These are phyloP conservation scores for Trichomalopsis sarcophagae DNA, from an alignment of 1,140 invertebrate species.

Conservation along the genomic window DNA sequence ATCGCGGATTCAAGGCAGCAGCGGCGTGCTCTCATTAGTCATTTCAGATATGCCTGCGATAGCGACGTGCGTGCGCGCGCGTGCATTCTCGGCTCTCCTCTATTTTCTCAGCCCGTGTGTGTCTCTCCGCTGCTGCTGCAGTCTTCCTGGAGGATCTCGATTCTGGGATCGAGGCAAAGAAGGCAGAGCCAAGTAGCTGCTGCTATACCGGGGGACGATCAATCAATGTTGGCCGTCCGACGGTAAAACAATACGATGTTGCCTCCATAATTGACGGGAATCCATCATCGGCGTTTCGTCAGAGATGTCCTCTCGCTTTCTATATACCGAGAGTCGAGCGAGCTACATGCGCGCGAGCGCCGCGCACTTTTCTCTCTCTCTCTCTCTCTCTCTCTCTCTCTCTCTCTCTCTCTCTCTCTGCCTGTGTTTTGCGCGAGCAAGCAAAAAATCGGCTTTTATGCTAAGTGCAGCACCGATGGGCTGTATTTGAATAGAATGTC, in stretches of 20 bases:
- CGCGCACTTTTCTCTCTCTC: constrained; percentile 26
- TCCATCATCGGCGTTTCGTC: constrained; percentile 72
- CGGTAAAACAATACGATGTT: constrained; percentile 75
- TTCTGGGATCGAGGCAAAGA: constrained; percentile 17
- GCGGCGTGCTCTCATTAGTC: constrained; percentile 54
- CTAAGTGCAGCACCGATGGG: constrained; percentile 1
- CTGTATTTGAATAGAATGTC: constrained; percentile 53
- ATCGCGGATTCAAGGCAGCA: constrained; percentile 47
- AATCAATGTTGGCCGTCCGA: constrained; percentile 73
- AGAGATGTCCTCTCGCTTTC: constrained; percentile 43
- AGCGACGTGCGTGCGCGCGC: constrained; percentile 37
- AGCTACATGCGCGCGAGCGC: not conserved
- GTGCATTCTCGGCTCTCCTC: not conserved
- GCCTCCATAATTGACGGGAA: constrained; percentile 75
- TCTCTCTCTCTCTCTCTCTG: not conserved
- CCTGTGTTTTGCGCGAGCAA: not conserved
- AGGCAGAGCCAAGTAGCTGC: constrained; percentile 24
- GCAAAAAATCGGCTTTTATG: constrained; percentile 47
- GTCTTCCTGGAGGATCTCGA: constrained; percentile 42
- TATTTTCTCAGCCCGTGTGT: constrained; percentile 14
- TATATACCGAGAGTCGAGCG: too few relatives aligned
- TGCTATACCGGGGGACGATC: constrained; percentile 62
- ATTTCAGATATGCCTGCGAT: constrained; percentile 53
- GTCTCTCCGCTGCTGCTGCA: too few relatives aligned
- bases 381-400: constrained; percentile 36